Percentiles rank a stretch among this genome's conserved stretches.
Evolutionary conservation across 2,888 invertebrate species (phyloP).

Genomic region (Pollenia labialis): DNA sequence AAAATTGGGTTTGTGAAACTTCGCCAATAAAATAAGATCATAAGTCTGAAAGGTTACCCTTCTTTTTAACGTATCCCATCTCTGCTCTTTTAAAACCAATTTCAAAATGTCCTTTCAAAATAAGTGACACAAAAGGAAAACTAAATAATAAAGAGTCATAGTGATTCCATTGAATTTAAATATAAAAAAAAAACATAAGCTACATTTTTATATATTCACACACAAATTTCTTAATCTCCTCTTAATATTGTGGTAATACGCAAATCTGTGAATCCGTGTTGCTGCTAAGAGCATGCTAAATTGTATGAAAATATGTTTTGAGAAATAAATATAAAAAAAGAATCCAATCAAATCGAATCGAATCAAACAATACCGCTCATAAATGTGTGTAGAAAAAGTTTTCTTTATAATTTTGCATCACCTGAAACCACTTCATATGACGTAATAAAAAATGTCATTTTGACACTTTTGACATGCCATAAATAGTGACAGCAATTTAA

Average conservation of each 20-base stretch:
- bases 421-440: constrained; percentile 73
- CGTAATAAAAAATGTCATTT: constrained; percentile 76
- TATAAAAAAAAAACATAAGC: constrained; percentile 28
- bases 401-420: constrained; percentile 71
- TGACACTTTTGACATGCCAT: constrained; percentile 76
- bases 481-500: constrained; percentile 76
- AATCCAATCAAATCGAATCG: constrained; percentile 61
- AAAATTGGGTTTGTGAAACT: no score
- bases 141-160: constrained; percentile 50
- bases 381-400: constrained; percentile 55
- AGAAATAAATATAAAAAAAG: background rate
- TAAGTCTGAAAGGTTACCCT: background rate
- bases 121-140: constrained; percentile 51
- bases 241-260: constrained; percentile 13
- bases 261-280: constrained; percentile 25
- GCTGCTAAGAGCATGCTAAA: constrained; percentile 55
- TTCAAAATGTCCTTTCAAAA: constrained; percentile 41
- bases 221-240: constrained; percentile 43
- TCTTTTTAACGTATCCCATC: constrained; percentile 13
- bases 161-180: constrained; percentile 67
- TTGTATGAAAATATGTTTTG: constrained; percentile 43
- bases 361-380: constrained; percentile 65
- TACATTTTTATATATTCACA: constrained; percentile 8
- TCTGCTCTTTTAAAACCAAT: constrained; percentile 1
- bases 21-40: no score